phyloP scores from a whole-genome alignment of 1,140 invertebrate species.

The Tetramorium alpestre region DNA sequence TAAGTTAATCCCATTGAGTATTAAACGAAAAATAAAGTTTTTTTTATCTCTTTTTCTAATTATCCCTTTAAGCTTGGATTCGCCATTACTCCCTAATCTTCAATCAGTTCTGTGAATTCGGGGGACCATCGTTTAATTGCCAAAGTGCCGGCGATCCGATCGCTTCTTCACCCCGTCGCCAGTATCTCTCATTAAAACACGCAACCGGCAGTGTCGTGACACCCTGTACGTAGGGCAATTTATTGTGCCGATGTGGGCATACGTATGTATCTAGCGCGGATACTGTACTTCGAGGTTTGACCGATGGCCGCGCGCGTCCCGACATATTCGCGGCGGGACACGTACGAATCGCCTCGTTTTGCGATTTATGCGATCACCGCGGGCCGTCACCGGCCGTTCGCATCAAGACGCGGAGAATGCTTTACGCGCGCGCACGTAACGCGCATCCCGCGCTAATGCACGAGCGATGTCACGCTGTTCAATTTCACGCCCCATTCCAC shows the following conservation, averaged over 20 bases:
- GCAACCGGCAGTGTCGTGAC: not conserved
- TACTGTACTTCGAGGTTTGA: slow-evolving; percentile 56
- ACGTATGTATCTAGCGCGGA: slow-evolving; percentile 33
- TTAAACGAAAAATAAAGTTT: slow-evolving; percentile 19
- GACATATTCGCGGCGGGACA: slow-evolving; percentile 59
- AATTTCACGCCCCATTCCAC: not conserved
- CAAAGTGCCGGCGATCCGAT: not conserved
- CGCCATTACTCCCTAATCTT: not conserved
- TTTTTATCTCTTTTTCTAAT: not conserved
- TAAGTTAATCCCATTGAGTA: slow-evolving; percentile 7
- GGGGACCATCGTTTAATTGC: not conserved
- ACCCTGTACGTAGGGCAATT: slow-evolving; percentile 10
- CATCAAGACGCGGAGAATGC: slow-evolving; percentile 51
- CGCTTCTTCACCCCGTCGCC: not conserved
- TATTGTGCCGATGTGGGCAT: slow-evolving; percentile 12
- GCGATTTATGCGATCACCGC: slow-evolving; percentile 62
- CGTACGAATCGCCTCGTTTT: slow-evolving; percentile 60
- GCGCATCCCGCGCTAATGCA: slow-evolving; percentile 37
- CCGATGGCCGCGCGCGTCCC: slow-evolving; percentile 40
- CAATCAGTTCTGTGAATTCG: not conserved
- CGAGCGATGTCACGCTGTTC: slow-evolving; percentile 31
- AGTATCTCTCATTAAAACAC: slow-evolving; percentile 4
- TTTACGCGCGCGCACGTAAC: slow-evolving; percentile 8
- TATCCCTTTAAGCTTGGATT: not conserved
- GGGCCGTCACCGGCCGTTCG: slow-evolving; percentile 23